Evolutionary conservation across 2,797 vertebrate genomes (phyloP).

Genomic region (Enteromius radiatus): DNA sequence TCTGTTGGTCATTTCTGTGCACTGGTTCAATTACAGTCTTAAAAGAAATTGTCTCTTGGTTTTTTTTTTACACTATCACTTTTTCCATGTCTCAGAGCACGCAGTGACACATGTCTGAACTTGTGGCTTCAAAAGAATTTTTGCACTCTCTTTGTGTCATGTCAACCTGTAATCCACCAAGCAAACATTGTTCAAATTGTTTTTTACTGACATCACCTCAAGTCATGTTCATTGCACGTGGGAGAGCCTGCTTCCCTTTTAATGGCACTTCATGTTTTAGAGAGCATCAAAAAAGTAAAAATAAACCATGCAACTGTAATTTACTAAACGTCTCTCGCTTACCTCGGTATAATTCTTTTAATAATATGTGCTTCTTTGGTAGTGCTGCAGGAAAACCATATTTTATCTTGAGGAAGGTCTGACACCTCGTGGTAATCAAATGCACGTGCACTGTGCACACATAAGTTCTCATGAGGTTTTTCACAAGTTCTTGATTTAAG

Average conservation of each 20-base stretch:
- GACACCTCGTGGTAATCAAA: conserved; percentile 70
- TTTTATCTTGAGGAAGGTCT: conserved; percentile 56
- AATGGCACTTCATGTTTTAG: conserved; percentile 58
- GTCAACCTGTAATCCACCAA: conserved; percentile 25
- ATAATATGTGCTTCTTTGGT: neutral
- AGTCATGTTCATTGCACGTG: conserved; percentile 38
- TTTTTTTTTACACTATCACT: neutral
- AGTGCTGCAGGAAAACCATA: neutral
- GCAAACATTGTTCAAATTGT: conserved; percentile 35
- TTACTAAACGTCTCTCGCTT: neutral
- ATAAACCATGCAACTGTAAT: neutral
- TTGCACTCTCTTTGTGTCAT: conserved; percentile 13
- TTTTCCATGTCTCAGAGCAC: neutral
- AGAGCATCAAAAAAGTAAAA: conserved; percentile 11
- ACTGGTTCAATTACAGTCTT: neutral
- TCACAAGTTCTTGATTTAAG: neutral
- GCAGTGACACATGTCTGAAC: conserved; percentile 24
- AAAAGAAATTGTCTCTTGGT: neutral
- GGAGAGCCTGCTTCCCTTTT: conserved; percentile 67
- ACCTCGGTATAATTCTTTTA: neutral
- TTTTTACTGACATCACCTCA: conserved; percentile 63
- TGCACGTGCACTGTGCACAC: neutral
- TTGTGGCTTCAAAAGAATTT: conserved; percentile 14
- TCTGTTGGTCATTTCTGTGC: neutral
- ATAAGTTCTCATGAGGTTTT: neutral